Evolutionary conservation across 2,888 invertebrate species (phyloP), one percentile per base, ranked within the genome.

Genomic region (Scelioninae gen. 2): DNA sequence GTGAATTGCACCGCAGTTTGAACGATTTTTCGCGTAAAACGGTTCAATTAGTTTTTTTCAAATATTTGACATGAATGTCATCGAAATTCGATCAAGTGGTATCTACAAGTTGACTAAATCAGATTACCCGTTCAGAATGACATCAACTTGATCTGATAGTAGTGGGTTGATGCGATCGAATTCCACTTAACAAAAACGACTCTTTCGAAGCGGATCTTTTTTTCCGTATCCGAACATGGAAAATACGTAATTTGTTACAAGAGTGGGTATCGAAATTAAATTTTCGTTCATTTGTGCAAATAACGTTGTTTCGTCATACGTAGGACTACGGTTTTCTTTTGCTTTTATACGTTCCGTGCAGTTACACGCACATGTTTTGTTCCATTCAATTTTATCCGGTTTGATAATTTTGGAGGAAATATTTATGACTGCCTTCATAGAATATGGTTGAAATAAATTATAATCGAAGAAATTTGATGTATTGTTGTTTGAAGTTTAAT

Each of bases 71-170:
- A 71, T 53, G 58, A 52, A 35, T 52, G 57, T 45, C 31, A 71
- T 57, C 39, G 64, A 33, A 52, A 57, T 52, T 64, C 52, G 64
- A 71, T 64, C 37, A 10, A 64, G 64, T 64, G 52, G 58, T 58
- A 58, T 64, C 57, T 58, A 28, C 37, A 64, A 71, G 58, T 71
- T 57, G 57, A 64, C 50, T 57, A 58, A 71, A 71, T 52, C 64
- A 64, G 64, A 71, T 64, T 64, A 71, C 58, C 31, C 31, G 41
- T 58, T 41, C 53, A 58, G 64, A 64, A 64, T 71, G 71, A 64
- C 58, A 46, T 64, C 43, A 64, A 60, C 46, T 64, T 58, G 57
- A 71, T 71, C 58, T 64, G 70, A 64, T 64, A 50, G 57, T 25
- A 18, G 46, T 37, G 57, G n/a, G 52, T 35, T 61, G 65, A 65